phyloP scores from a whole-genome alignment of 1,140 invertebrate species.

The Lerema accius region DNA sequence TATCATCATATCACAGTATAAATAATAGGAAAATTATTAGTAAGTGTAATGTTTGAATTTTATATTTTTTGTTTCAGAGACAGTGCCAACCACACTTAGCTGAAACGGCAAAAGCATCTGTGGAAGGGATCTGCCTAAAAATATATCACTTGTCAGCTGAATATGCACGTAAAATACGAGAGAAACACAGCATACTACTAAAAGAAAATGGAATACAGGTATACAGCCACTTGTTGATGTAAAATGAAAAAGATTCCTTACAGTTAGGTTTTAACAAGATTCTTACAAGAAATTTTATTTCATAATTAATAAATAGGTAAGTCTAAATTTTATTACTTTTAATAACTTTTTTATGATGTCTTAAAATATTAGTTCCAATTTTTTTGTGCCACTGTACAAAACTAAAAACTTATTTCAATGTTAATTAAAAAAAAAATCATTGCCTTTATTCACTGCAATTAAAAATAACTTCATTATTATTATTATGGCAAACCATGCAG shows the following conservation, averaged over 20 bases:
- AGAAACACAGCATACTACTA: slow-evolving; percentile 92
- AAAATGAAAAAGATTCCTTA: too few species aligned
- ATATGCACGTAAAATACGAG: slow-evolving; percentile 94
- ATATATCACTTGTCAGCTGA: slow-evolving; percentile 96
- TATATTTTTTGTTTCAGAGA: slow-evolving; percentile 84
- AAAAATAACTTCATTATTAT: too few species aligned
- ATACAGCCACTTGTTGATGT: slow-evolving; percentile 16
- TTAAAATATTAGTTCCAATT: too few species aligned
- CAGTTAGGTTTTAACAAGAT: slow-evolving; percentile 12
- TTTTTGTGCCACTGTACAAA: too few species aligned
- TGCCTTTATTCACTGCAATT: too few species aligned
- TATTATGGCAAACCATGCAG: too few species aligned
- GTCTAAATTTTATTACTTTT: too few species aligned
- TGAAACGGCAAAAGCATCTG: slow-evolving; percentile 96
- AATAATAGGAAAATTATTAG: too few species aligned
- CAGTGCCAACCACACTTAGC: slow-evolving; percentile 97
- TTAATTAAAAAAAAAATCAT: too few species aligned
- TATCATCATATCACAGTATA: slow-evolving; percentile 11
- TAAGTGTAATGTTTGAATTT: slow-evolving; percentile 15
- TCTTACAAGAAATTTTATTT: slow-evolving; percentile 6
- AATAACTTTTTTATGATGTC: too few species aligned
- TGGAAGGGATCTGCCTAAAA: slow-evolving; percentile 97
- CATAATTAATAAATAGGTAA: too few species aligned
- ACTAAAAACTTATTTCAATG: too few species aligned
- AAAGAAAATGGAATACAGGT: slow-evolving; percentile 92